Conservation (phyloP, 2,113 vertebrate genomes). For the Narcine bancroftii region DNA sequence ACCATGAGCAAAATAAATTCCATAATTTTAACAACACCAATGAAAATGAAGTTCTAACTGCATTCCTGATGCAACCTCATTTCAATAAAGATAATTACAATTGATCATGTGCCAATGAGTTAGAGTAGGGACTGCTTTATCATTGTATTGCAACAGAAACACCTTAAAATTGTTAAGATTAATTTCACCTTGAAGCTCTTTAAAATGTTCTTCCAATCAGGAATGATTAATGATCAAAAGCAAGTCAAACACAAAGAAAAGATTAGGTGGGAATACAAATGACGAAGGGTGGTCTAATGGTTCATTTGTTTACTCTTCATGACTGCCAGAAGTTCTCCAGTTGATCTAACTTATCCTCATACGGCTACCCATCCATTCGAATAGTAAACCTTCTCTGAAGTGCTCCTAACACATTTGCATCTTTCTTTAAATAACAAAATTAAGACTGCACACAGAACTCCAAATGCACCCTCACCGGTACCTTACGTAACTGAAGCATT, state of each 20-base stretch:
- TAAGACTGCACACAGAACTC: too few relatives aligned
- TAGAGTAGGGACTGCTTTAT: neutral
- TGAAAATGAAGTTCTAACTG: neutral
- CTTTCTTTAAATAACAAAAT: too few relatives aligned
- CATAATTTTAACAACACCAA: neutral
- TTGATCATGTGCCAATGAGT: neutral
- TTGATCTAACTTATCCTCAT: too few relatives aligned
- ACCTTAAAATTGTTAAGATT: neutral
- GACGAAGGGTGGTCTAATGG: neutral
- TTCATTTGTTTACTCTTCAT: too few relatives aligned
- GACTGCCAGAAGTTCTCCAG: too few relatives aligned
- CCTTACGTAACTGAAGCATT: too few relatives aligned
- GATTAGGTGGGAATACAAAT: neutral
- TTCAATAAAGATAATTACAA: conserved; percentile 4
- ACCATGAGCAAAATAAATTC: neutral
- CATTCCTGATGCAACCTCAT: neutral
- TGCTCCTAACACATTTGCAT: too few relatives aligned
- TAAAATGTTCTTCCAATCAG: neutral
- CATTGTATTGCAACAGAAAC: neutral
- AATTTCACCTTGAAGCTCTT: neutral
- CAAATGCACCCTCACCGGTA: too few relatives aligned
- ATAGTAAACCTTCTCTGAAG: too few relatives aligned
- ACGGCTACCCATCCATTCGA: too few relatives aligned
- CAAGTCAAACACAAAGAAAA: neutral
- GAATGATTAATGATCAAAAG: neutral